Conservation (phyloP, 1,140 invertebrate genomes). For the Cardiocondyla obscurior region DNA sequence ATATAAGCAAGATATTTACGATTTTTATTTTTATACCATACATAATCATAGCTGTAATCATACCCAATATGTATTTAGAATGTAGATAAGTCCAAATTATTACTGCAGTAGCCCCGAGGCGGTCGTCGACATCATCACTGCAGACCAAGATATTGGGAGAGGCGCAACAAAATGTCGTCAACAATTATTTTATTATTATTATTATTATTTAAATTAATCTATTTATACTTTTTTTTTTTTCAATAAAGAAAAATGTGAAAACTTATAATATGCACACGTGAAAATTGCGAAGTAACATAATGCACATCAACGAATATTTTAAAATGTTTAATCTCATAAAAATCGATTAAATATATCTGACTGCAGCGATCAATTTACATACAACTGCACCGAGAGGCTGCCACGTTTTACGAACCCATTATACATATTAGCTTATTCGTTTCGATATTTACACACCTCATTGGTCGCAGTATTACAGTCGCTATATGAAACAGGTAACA, state of each 20-base stretch:
- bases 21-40: constrained; percentile 29
- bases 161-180: not conserved
- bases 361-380: not conserved
- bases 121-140: not conserved
- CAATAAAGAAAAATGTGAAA: not conserved
- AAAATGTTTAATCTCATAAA: not conserved
- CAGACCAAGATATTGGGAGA: not conserved
- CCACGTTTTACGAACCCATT: not conserved
- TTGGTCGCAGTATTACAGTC: constrained; percentile 21
- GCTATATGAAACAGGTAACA: not conserved
- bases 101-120: not conserved
- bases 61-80: constrained; percentile 15
- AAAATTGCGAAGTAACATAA: not conserved
- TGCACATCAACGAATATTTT: not conserved
- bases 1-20: constrained; percentile 27
- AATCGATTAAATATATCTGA: not conserved
- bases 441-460: constrained; percentile 55
- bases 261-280: not conserved
- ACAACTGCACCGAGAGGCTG: not conserved
- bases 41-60: constrained; percentile 21
- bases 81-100: not conserved
- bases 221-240: not conserved
- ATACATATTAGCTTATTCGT: not conserved
- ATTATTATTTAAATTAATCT: not conserved
- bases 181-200: not conserved